phyloP scores from a whole-genome alignment of 2,888 invertebrate species.

The Protodeltote pygarga region DNA sequence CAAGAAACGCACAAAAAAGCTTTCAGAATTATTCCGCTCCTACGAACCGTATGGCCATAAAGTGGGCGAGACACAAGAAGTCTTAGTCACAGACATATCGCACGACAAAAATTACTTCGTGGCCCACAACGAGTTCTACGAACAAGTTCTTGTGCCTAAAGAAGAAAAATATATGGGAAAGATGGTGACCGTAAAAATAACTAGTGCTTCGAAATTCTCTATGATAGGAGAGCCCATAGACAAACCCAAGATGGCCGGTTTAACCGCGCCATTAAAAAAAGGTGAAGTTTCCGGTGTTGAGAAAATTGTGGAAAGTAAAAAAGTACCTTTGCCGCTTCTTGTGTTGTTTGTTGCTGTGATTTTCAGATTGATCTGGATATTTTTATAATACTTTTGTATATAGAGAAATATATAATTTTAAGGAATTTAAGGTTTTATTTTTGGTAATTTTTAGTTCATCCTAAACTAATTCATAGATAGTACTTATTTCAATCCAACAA shows the following conservation, averaged over 20 bases:
- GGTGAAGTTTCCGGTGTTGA: slow-evolving; percentile 87
- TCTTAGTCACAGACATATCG: slow-evolving; percentile 97
- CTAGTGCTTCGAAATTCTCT: slow-evolving; percentile 90
- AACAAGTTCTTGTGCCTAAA: slow-evolving; percentile 94
- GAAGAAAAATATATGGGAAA: slow-evolving; percentile 93
- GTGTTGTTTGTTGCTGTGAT: slow-evolving; percentile 75
- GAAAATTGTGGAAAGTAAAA: slow-evolving; percentile 49
- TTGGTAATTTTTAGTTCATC: neutral
- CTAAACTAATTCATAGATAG: neutral
- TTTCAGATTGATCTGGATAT: slow-evolving; percentile 76
- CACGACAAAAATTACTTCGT: slow-evolving; percentile 96
- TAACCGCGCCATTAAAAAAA: slow-evolving; percentile 83
- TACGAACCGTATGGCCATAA: slow-evolving; percentile 94
- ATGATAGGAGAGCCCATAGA: slow-evolving; percentile 91
- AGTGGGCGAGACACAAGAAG: slow-evolving; percentile 90
- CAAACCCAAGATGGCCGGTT: slow-evolving; percentile 83
- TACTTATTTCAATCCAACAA: neutral
- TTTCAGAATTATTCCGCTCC: slow-evolving; percentile 96
- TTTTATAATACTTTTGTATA: slow-evolving; percentile 60
- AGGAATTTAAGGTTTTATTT: slow-evolving; percentile 44
- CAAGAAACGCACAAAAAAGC: slow-evolving; percentile 94
- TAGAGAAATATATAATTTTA: slow-evolving; percentile 45
- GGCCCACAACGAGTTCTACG: slow-evolving; percentile 98
- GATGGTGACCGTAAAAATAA: slow-evolving; percentile 92
- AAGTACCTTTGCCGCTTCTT: slow-evolving; percentile 67